A percentile compares a stretch with the other conserved stretches of the same genome.
phyloP scores from a whole-genome alignment of 2,113 vertebrate genomes.

The Melanostigma gelatinosum region DNA sequence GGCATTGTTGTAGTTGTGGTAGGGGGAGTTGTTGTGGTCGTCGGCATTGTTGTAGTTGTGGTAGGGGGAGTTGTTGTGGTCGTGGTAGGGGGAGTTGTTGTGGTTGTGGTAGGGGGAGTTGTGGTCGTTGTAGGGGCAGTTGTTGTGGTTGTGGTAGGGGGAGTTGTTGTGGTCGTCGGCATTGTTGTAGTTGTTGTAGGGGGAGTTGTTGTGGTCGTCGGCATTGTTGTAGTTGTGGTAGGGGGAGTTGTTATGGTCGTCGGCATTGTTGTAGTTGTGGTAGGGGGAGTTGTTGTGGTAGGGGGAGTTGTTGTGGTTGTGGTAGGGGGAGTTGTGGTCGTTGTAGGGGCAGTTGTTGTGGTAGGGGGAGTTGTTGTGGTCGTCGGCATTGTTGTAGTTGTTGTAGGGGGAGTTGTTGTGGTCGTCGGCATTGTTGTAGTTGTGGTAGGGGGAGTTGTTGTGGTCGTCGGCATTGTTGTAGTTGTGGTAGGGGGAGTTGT shows the following conservation, averaged over 20 bases:
- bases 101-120: neutral
- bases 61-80: neutral
- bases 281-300: neutral
- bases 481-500: too few species aligned
- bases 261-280: too few species aligned
- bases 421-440: neutral
- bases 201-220: neutral
- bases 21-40: neutral
- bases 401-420: neutral
- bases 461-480: neutral
- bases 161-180: neutral
- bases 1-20: neutral
- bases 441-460: neutral
- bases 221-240: neutral
- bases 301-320: neutral
- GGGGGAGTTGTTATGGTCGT: neutral
- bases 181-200: neutral
- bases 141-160: neutral
- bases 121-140: too few species aligned
- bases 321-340: too few species aligned
- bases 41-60: neutral
- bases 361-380: neutral
- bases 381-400: fast-evolving
- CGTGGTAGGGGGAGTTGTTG: too few species aligned
- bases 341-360: neutral